Percentiles rank a stretch among this genome's conserved stretches.
Evolutionary conservation across 2,113 vertebrate genomes (phyloP).

Genomic region (Pollimyrus isidori): DNA sequence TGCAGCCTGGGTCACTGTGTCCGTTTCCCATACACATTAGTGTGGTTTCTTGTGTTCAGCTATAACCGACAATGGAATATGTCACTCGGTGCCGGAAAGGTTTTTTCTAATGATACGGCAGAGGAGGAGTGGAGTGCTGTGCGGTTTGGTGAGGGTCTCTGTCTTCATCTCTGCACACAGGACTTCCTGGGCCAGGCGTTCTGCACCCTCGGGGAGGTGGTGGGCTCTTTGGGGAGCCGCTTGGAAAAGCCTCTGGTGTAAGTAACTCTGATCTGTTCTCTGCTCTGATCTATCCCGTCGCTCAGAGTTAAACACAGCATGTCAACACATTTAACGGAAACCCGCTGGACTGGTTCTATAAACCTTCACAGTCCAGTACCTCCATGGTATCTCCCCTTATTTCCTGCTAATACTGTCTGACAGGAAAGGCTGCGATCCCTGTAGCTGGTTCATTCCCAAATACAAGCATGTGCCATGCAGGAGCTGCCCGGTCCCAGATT

Average conservation of each 20-base stretch:
- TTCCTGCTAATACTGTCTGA: not conserved
- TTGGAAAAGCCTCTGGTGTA: constrained; percentile 84
- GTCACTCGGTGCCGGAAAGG: not conserved
- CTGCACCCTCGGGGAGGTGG: constrained; percentile 90
- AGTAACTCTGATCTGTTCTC: constrained; percentile 48
- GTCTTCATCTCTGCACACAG: constrained; percentile 55
- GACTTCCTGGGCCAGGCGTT: constrained; percentile 92
- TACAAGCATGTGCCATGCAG: not conserved
- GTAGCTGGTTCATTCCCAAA: not conserved
- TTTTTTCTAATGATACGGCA: not conserved
- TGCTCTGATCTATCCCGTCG: not conserved
- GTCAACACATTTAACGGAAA: not conserved
- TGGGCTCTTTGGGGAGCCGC: constrained; percentile 87
- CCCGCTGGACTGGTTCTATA: not conserved
- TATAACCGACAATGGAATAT: not conserved
- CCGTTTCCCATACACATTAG: not conserved
- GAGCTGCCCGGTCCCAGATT: not conserved
- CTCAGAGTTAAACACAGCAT: not conserved
- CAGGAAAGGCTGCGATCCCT: not conserved
- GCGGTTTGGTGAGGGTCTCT: constrained; percentile 13
- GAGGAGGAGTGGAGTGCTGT: not conserved
- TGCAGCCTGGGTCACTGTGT: not conserved
- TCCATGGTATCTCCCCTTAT: not conserved
- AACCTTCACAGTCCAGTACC: not conserved
- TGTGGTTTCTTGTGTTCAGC: not conserved